These are phyloP conservation scores for Corythucha ciliata DNA, from an alignment of 2,888 invertebrate species.

Conservation along the genomic window DNA sequence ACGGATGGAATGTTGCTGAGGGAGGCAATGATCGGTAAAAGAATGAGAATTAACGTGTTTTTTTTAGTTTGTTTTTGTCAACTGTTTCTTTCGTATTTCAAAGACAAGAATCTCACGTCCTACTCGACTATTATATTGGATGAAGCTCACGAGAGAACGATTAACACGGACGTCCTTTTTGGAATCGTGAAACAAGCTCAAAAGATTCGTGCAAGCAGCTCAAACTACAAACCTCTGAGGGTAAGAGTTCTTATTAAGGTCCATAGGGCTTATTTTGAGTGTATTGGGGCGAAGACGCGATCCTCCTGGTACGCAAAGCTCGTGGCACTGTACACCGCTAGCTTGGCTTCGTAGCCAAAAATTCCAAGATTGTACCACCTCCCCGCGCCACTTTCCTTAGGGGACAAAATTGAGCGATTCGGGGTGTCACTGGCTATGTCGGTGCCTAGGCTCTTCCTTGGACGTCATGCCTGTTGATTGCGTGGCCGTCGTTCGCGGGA, in stretches of 20 bases:
- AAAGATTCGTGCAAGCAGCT: constrained; percentile 51
- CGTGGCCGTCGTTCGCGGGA: too few relatives aligned
- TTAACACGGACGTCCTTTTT: constrained; percentile 87
- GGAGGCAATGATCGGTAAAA: constrained; percentile 62
- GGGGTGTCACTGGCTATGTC: too few relatives aligned
- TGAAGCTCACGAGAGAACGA: constrained; percentile 91
- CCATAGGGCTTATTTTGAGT: not conserved
- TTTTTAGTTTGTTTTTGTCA: too few relatives aligned
- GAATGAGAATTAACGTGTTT: not conserved
- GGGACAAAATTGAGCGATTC: too few relatives aligned
- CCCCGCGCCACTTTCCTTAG: too few relatives aligned
- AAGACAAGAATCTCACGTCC: constrained; percentile 60
- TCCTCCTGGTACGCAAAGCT: too few relatives aligned
- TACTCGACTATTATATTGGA: constrained; percentile 82
- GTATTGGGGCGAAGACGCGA: too few relatives aligned
- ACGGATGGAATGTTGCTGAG: constrained; percentile 91
- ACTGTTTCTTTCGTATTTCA: too few relatives aligned
- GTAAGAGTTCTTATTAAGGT: constrained; percentile 41
- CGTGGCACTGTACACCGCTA: too few relatives aligned
- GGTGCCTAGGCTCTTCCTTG: too few relatives aligned
- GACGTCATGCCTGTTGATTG: too few relatives aligned
- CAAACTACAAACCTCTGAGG: constrained; percentile 52
- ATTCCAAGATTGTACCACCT: not conserved
- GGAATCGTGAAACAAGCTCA: constrained; percentile 87
- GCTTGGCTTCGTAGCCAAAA: not conserved